These are phyloP conservation scores for Stenoptilia bipunctidactyla DNA, from an alignment of 2,888 invertebrate genomes.

Conservation along the genomic window DNA sequence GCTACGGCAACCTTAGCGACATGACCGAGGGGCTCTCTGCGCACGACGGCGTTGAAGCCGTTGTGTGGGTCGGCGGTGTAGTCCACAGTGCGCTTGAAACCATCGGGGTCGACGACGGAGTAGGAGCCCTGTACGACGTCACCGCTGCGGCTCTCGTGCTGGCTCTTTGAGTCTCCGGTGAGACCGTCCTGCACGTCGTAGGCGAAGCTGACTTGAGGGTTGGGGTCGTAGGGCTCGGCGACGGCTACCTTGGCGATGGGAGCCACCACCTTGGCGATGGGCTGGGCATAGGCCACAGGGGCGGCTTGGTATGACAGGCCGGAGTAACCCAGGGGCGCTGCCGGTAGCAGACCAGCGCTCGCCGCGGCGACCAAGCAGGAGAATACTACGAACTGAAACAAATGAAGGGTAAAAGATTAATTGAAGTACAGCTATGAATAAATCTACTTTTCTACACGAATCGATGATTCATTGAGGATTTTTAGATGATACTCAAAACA, in stretches of 20 bases:
- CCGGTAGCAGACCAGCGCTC: constrained; percentile 31
- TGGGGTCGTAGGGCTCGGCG: constrained; percentile 15
- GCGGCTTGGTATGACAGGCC: constrained; percentile 26
- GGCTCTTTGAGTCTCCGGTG: constrained; percentile 47
- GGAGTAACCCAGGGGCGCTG: constrained; percentile 7
- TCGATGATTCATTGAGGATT: no score
- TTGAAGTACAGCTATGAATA: no score
- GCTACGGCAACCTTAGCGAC: constrained; percentile 18
- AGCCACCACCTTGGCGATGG: constrained; percentile 32
- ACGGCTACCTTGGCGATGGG: constrained; percentile 24
- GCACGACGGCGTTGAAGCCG: constrained; percentile 17
- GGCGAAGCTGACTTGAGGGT: constrained; percentile 31
- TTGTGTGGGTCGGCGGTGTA: constrained; percentile 51
- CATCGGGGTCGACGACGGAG: constrained; percentile 51
- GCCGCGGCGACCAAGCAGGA: constrained; percentile 42
- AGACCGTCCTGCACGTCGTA: constrained; percentile 54
- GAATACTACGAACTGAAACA: constrained; percentile 38
- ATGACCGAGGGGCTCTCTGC: neutral
- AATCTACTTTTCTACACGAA: no score
- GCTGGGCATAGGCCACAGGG: constrained; percentile 33
- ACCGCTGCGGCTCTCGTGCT: constrained; percentile 34
- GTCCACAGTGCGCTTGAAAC: constrained; percentile 45
- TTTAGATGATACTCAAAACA: no score
- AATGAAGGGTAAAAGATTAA: no score
- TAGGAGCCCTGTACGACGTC: constrained; percentile 44